These are phyloP conservation scores for Cheirogaleus medius DNA, from an alignment of 2,113 vertebrate species.

Conservation along the genomic window DNA sequence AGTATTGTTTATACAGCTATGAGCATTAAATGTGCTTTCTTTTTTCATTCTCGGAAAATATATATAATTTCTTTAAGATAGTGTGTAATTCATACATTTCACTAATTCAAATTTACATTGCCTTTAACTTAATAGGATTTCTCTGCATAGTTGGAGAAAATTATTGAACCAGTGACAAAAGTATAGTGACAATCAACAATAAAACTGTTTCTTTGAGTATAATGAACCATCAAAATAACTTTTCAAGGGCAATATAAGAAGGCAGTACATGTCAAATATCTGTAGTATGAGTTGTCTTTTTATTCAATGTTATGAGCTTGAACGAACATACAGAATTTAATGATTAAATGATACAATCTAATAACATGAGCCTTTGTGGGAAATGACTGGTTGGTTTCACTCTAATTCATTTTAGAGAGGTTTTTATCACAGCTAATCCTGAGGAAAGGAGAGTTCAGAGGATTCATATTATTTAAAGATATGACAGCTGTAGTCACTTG, in stretches of 20 bases:
- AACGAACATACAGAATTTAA: slow-evolving; percentile 17
- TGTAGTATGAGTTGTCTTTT: slow-evolving; percentile 5
- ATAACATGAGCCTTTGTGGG: not conserved
- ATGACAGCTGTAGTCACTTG: not conserved
- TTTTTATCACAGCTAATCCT: slow-evolving; percentile 46
- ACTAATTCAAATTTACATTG: not conserved
- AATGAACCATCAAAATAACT: not conserved
- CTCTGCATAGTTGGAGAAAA: not conserved
- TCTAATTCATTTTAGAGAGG: slow-evolving; percentile 48
- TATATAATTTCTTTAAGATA: not conserved
- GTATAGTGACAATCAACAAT: not conserved
- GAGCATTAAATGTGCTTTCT: not conserved
- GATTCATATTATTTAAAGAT: slow-evolving; percentile 44
- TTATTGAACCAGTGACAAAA: not conserved
- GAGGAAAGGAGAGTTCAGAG: not conserved
- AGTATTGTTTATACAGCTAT: not conserved
- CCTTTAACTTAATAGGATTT: not conserved
- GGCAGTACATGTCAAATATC: not conserved
- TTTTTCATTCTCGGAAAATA: not conserved
- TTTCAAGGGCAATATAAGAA: not conserved
- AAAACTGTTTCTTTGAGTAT: not conserved
- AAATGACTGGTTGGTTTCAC: slow-evolving; percentile 37
- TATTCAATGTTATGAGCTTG: not conserved
- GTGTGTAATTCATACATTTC: not conserved
- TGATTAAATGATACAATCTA: slow-evolving; percentile 55